A percentile compares a stretch with the other conserved stretches of the same genome.
Conservation (phyloP, 1,140 invertebrate genomes). For the Euwallacea fornicatus region DNA sequence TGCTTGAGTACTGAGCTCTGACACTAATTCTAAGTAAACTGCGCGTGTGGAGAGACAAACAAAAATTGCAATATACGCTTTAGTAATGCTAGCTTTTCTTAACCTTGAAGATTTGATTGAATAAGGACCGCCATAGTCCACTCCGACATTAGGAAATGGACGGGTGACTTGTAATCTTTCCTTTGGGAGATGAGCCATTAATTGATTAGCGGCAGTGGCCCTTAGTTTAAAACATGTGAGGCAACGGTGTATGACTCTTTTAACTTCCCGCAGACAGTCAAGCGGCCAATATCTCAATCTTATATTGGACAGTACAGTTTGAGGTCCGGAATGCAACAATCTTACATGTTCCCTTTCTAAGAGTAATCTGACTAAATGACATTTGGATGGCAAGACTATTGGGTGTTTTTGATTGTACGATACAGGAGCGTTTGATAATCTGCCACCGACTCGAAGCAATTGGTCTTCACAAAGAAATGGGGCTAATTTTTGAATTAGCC, state of each 20-base stretch:
- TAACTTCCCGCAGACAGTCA: constrained; percentile 8
- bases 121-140: constrained; percentile 30
- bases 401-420: constrained; percentile 10
- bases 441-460: background rate
- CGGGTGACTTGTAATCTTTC: background rate
- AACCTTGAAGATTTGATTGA: constrained; percentile 4
- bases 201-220: background rate
- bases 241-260: constrained; percentile 13
- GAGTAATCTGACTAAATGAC: constrained; percentile 9
- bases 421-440: background rate
- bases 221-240: constrained; percentile 14
- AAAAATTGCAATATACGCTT: constrained; percentile 52
- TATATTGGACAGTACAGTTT: constrained; percentile 19
- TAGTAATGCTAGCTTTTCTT: constrained; percentile 34
- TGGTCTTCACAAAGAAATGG: background rate
- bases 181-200: constrained; percentile 29
- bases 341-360: constrained; percentile 19
- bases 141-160: constrained; percentile 12
- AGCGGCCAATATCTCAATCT: constrained; percentile 29
- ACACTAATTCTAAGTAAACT: constrained; percentile 54
- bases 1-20: constrained; percentile 47
- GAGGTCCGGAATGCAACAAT: constrained; percentile 8
- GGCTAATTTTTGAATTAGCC: background rate
- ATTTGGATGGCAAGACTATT: constrained; percentile 11
- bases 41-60: constrained; percentile 51